Conservation (phyloP, 2,797 vertebrate genomes). For the Cirrhinus molitorella region DNA sequence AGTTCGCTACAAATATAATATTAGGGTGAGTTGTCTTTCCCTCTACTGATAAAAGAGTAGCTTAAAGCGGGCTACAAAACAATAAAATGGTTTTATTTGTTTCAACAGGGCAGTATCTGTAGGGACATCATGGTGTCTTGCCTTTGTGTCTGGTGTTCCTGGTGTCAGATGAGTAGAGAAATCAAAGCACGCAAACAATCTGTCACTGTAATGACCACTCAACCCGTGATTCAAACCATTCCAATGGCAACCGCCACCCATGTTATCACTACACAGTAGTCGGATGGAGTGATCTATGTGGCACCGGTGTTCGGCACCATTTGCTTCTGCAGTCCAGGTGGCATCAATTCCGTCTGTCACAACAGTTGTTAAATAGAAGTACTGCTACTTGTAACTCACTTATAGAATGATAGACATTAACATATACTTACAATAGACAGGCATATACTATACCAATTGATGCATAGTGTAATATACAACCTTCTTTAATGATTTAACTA, state of each 20-base stretch:
- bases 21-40: too few relatives aligned
- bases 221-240: neutral
- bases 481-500: too few relatives aligned
- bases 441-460: too few relatives aligned
- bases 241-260: neutral
- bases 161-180: constrained; percentile 77
- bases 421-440: too few relatives aligned
- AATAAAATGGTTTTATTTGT: neutral
- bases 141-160: constrained; percentile 67
- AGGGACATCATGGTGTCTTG: constrained; percentile 66
- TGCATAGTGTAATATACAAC: too few relatives aligned
- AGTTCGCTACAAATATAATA: too few relatives aligned
- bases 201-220: neutral
- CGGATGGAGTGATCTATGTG: neutral
- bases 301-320: neutral
- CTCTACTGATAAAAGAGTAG: neutral
- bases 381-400: too few relatives aligned
- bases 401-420: too few relatives aligned
- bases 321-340: neutral
- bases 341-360: too few relatives aligned
- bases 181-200: constrained; percentile 38
- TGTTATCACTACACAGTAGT: neutral
- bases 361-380: too few relatives aligned
- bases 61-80: neutral
- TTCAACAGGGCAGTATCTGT: constrained; percentile 69